Conservation (phyloP, 2,888 invertebrate genomes). For the Troides helena region DNA sequence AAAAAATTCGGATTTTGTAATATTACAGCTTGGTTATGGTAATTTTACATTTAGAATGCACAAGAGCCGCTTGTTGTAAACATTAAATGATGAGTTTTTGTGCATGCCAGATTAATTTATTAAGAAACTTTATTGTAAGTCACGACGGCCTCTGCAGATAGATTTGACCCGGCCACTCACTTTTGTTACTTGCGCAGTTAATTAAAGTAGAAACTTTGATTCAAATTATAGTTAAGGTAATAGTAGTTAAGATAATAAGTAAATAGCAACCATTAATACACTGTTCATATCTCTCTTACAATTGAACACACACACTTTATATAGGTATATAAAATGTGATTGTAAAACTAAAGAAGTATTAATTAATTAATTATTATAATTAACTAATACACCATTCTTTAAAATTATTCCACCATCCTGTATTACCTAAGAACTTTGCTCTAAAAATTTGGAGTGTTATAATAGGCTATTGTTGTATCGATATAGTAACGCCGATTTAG, state of each 20-base stretch:
- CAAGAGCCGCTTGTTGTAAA: background rate
- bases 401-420: no score
- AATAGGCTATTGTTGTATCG: no score
- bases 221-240: background rate
- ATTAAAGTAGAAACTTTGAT: background rate
- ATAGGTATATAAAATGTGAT: no score
- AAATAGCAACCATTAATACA: background rate
- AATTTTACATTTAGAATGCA: no score
- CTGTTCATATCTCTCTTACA: background rate
- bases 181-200: constrained; percentile 33
- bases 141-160: constrained; percentile 39
- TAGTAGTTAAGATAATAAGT: background rate
- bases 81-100: background rate
- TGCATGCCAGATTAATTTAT: constrained; percentile 23
- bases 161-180: constrained; percentile 38
- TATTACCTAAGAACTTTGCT: no score
- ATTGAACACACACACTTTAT: background rate
- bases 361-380: no score
- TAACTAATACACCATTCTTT: no score
- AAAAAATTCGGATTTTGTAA: no score
- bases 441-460: no score
- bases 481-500: no score
- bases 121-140: constrained; percentile 30
- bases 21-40: background rate
- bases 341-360: no score